Base-by-base conservation (phyloP, 2,888 invertebrate genomes). In the Ashinkailepas kermadecensis region DNA sequence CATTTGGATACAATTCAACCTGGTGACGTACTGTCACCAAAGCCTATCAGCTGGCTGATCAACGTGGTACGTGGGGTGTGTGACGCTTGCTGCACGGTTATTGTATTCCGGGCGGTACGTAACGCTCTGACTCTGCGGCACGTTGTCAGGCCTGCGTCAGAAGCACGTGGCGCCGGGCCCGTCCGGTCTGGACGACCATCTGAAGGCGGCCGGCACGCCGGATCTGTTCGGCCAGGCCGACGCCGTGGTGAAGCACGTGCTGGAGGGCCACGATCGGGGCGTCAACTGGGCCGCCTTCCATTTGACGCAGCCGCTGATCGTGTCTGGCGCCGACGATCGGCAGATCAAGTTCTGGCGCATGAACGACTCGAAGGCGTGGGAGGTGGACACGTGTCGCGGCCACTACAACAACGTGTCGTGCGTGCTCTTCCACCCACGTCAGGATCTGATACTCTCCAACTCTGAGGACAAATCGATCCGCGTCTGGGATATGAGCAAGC, bases 341-440 rank as follows among this genome's bases (percentile, higher is more conserved):
- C 95, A 96, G 87, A 94, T 99, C 80, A 99, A 99, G 88, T 89
- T 99, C 85, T 99, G 99, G 99, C 91, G 99, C 84, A 97, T 97
- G 97, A 98, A 97, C 87, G 97, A 97, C 88, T 92, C 95, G n/a
- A 95, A 95, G 89, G 99, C 98, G 0, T 99, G 98, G 98, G 99
- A 99, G 87, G 96, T 99, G 78, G 99, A 99, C 88, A 97, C 98
- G 0, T 99, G 98, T 86, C 92, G 99, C n/a, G 99, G 99, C 0
- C 99, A 99, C 88, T 99, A 99, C 90, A 97, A 99, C 90, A 99
- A 99, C 88, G 99, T 99, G 4, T 99, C 98, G 0, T 98, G 98
- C 87, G 97, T 95, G 0, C 88, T 97, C 78, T 99, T 99, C 89
- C 99, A 99, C 89, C 98, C 99, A 0, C 91, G 97, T 25, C 96